A percentile compares a stretch with the other conserved stretches of the same genome.
Evolutionary conservation across 2,797 vertebrate species (phyloP).

Genomic region (Acipenser ruthenus): DNA sequence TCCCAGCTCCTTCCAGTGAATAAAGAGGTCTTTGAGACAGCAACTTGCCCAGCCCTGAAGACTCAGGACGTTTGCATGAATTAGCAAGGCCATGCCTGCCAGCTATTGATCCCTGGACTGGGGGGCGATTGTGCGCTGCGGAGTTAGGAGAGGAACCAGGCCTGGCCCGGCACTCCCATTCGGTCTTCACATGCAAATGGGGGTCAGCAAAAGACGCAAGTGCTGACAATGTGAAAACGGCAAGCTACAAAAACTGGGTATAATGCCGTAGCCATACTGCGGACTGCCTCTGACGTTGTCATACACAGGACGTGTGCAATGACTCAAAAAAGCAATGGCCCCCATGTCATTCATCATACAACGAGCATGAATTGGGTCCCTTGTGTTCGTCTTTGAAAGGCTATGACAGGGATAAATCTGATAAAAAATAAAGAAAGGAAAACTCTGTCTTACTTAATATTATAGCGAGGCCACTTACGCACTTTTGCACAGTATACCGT

Average conservation of each 20-base stretch:
- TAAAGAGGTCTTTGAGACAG: conserved; percentile 68
- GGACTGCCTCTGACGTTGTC: too few relatives aligned
- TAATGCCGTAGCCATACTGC: too few relatives aligned
- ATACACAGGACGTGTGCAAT: too few relatives aligned
- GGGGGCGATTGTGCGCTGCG: conserved; percentile 47
- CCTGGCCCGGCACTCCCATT: conserved; percentile 26
- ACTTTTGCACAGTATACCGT: too few relatives aligned
- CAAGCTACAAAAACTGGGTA: background rate
- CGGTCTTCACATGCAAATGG: conserved; percentile 28
- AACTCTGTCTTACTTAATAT: too few relatives aligned
- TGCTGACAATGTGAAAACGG: conserved; percentile 32
- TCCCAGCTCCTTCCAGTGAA: conserved; percentile 55
- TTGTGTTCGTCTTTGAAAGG: conserved; percentile 12
- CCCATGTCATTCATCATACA: background rate
- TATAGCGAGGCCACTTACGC: too few relatives aligned
- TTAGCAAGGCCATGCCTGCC: conserved; percentile 39
- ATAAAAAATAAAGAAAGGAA: background rate
- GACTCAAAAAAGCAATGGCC: too few relatives aligned
- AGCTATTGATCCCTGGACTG: conserved; percentile 57
- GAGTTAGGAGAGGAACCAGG: conserved; percentile 5
- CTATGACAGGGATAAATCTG: background rate
- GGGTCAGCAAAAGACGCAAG: conserved; percentile 31
- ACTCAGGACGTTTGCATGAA: conserved; percentile 54
- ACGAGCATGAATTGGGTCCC: conserved; percentile 18
- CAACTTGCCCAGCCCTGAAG: conserved; percentile 45